Percentiles rank a stretch among this genome's conserved stretches.
phyloP scores from a whole-genome alignment of 2,888 invertebrate species.

The Quadriops clusia region DNA sequence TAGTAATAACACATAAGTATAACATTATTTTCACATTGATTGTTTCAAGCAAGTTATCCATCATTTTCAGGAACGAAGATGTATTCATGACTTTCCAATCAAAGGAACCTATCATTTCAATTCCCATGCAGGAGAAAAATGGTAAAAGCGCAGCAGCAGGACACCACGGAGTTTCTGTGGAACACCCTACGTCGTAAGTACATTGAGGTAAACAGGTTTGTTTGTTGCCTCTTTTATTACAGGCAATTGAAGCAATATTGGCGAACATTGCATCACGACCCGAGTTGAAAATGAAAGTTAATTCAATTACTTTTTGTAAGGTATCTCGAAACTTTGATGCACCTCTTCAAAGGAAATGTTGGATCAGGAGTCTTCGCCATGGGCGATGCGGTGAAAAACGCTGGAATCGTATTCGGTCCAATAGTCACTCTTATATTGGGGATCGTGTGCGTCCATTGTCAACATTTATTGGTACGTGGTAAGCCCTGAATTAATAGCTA shows the following conservation, averaged over 20 bases:
- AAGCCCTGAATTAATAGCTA: background rate
- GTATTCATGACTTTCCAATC: constrained; percentile 38
- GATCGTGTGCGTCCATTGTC: constrained; percentile 79
- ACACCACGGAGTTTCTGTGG: constrained; percentile 38
- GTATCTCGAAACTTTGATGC: constrained; percentile 78
- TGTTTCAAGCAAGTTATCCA: no score
- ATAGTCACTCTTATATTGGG: constrained; percentile 69
- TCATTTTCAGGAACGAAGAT: constrained; percentile 23
- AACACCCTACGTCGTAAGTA: constrained; percentile 58
- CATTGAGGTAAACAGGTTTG: no score
- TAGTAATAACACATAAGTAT: no score
- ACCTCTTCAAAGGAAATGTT: constrained; percentile 89
- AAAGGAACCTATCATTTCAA: constrained; percentile 40
- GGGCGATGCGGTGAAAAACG: constrained; percentile 88
- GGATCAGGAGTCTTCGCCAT: constrained; percentile 94
- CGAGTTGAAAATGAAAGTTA: no score
- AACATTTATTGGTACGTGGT: constrained; percentile 70
- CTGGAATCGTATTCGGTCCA: constrained; percentile 75
- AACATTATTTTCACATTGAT: background rate
- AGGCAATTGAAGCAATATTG: no score
- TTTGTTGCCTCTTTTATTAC: no score
- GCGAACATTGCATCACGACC: constrained; percentile 2
- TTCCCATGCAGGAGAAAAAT: constrained; percentile 26
- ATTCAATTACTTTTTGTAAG: no score
- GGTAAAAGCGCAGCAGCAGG: constrained; percentile 27